phyloP scores from a whole-genome alignment of 2,797 vertebrate species.

The Enteromius afrohamiltoni region DNA sequence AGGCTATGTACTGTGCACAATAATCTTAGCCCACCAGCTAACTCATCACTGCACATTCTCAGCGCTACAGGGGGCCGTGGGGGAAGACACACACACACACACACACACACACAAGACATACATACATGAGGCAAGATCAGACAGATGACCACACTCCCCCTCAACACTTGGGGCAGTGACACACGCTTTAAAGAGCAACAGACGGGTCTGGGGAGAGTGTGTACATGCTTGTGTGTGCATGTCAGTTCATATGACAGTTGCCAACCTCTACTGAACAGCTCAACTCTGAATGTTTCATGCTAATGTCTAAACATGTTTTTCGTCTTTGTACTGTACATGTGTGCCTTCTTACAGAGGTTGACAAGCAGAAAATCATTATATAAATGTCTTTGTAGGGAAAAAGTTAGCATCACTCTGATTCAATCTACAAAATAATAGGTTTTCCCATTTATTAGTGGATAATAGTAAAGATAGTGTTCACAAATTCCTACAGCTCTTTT shows the following conservation, averaged over 20 bases:
- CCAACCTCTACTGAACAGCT: slow-evolving; percentile 34
- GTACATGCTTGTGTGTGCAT: slow-evolving; percentile 41
- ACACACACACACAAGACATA: slow-evolving; percentile 39
- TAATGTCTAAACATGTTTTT: slow-evolving; percentile 17
- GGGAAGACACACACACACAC: slow-evolving; percentile 36
- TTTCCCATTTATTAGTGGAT: neutral
- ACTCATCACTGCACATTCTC: slow-evolving; percentile 53
- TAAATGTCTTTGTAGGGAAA: neutral
- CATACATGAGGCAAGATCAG: slow-evolving; percentile 57
- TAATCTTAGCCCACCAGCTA: slow-evolving; percentile 46
- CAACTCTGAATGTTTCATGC: slow-evolving; percentile 10
- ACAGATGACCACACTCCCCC: slow-evolving; percentile 64
- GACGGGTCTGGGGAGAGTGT: slow-evolving; percentile 52
- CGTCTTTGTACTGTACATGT: slow-evolving; percentile 24
- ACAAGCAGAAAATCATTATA: neutral
- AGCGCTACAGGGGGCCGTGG: slow-evolving; percentile 46
- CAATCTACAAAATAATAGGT: neutral
- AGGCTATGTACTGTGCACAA: slow-evolving; percentile 36
- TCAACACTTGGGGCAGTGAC: slow-evolving; percentile 64
- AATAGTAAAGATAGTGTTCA: neutral
- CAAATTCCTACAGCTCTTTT: neutral
- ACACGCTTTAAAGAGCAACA: slow-evolving; percentile 63
- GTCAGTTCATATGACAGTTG: slow-evolving; percentile 49
- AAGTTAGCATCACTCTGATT: neutral
- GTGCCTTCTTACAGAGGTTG: slow-evolving; percentile 2